These are phyloP conservation scores for Dugesia japonica DNA, from an alignment of 2,888 invertebrate genomes.

Conservation along the genomic window DNA sequence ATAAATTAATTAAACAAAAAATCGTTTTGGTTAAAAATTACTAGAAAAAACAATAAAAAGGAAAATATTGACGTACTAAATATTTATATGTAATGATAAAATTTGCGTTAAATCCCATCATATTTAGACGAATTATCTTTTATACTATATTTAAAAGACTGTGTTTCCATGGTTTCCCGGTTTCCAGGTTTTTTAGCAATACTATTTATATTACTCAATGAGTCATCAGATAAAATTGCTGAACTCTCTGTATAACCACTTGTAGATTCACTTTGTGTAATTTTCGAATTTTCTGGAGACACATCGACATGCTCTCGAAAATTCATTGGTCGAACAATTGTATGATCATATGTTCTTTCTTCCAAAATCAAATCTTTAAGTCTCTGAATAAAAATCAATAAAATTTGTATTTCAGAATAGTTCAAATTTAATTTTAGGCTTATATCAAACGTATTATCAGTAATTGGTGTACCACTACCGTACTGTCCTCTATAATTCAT, in stretches of 20 bases:
- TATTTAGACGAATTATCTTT: too few relatives aligned
- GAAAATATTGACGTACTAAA: too few relatives aligned
- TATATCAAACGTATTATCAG: conserved; percentile 1
- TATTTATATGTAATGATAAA: too few relatives aligned
- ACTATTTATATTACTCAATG: too few relatives aligned
- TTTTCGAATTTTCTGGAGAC: not conserved
- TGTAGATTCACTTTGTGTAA: not conserved
- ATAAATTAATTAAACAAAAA: too few relatives aligned
- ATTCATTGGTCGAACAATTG: not conserved
- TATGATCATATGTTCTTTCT: not conserved
- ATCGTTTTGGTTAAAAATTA: too few relatives aligned
- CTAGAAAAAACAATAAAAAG: too few relatives aligned
- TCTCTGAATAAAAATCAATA: not conserved
- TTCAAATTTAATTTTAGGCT: not conserved
- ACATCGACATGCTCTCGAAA: not conserved
- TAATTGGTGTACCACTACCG: not conserved
- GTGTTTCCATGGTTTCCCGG: too few relatives aligned
- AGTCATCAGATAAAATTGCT: too few relatives aligned
- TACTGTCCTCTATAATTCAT: not conserved
- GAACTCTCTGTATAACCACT: not conserved
- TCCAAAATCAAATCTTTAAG: conserved; percentile 6
- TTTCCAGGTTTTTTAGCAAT: too few relatives aligned
- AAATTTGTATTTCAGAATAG: not conserved
- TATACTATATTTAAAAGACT: too few relatives aligned
- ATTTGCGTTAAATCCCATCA: too few relatives aligned